A percentile compares a stretch with the other conserved stretches of the same genome.
Evolutionary conservation across 2,888 invertebrate species (phyloP).

Genomic region (Leptinotarsa tumamoca): DNA sequence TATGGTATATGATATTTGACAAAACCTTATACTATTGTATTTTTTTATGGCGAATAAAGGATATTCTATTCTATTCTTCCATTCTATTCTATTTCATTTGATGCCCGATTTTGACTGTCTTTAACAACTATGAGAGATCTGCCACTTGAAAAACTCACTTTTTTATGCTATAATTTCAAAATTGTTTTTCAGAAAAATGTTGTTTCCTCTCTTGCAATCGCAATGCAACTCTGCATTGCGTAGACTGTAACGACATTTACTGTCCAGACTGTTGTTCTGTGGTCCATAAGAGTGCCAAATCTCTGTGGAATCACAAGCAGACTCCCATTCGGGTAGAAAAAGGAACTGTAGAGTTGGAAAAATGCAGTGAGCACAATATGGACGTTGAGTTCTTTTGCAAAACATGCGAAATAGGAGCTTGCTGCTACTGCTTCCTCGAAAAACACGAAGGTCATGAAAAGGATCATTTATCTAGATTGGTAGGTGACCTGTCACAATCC

Average conservation of each 20-base stretch:
- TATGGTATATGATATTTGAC: too few relatives aligned
- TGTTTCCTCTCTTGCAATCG: conserved; percentile 53
- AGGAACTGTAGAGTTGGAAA: conserved; percentile 46
- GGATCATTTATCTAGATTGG: conserved; percentile 58
- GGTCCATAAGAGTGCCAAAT: conserved; percentile 62
- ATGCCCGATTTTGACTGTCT: too few relatives aligned
- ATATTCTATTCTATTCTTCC: too few relatives aligned
- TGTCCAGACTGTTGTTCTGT: conserved; percentile 55
- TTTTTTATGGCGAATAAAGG: too few relatives aligned
- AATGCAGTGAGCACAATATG: conserved; percentile 57
- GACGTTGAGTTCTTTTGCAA: conserved; percentile 64
- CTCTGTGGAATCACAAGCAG: conserved; percentile 59
- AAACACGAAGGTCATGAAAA: conserved; percentile 62
- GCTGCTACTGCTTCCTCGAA: conserved; percentile 65
- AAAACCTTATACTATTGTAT: too few relatives aligned
- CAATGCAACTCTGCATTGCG: conserved; percentile 55
- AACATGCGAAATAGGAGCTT: conserved; percentile 62
- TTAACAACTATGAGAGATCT: too few relatives aligned
- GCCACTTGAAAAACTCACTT: too few relatives aligned
- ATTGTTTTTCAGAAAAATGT: conserved; percentile 49
- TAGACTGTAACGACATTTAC: conserved; percentile 58
- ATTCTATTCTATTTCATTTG: too few relatives aligned
- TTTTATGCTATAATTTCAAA: not conserved
- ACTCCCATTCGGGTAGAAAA: conserved; percentile 33
- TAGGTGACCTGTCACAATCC: conserved; percentile 50